Evolutionary conservation across 2,797 vertebrate genomes (phyloP), one percentile per base, ranked within the genome.

Genomic region (Anisognathus igniventris): DNA sequence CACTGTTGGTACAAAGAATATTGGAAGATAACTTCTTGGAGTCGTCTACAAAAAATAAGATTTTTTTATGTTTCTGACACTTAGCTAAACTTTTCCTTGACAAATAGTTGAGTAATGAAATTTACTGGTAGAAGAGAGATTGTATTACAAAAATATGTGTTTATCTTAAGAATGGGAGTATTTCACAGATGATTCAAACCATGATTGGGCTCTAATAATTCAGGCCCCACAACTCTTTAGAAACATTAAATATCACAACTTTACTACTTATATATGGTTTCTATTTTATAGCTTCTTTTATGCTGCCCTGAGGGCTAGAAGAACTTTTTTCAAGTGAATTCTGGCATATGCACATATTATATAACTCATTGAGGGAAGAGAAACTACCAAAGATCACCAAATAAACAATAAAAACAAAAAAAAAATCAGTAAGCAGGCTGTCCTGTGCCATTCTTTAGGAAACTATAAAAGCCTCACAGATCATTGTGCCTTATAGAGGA

Each of bases 181-280:
- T 62, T 88, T 86, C 53, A 62, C 44, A 81, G 44, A 73, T 67
- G 14, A 76, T 64, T 66, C 57, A 67, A 82, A 76, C 11, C 30
- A 17, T 90, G 74, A 87, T 86, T 47, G 53, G 8, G 11, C 27
- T 81, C 33, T 75, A 92, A 75, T 61, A 95, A 85, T 53, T 70
- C 58, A 42, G 62, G 44, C 48, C 71, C 27, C 57, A 76, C 44
- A 92, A 66, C 15, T 60, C 42, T 81, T 83, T 61, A 73, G 60
- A 85, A 94, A 81, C 21, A 79, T 90, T 88, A 93, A 85, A 84
- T 90, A 94, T 92, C 73, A 47, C 58, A 61, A 14, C 57, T 91
- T 94, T 86, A 88, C 20, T 86, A 54, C 33, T 84, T 87, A 72
- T 84, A 60, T 64, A 61, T 70, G 50, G 21, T 68, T 92, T 31